phyloP scores from a whole-genome alignment of 23 tunicate genomes.

The Botrylloides violaceus region DNA sequence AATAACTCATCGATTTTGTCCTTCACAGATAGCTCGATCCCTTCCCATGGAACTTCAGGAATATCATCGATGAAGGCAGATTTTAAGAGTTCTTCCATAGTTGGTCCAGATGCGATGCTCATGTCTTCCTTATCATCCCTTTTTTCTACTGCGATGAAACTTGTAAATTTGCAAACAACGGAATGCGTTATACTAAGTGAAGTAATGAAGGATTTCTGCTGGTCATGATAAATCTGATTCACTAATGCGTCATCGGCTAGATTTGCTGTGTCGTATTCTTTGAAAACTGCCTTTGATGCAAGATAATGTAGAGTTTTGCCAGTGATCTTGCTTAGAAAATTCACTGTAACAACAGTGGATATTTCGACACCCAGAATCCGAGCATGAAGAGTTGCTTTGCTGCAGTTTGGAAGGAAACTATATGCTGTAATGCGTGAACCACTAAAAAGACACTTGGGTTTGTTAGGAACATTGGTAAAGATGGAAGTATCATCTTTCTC shows the following conservation, averaged over 20 bases:
- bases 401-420: constrained; percentile 56
- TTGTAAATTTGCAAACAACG: constrained; percentile 62
- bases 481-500: neutral
- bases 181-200: constrained; percentile 44
- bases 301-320: constrained; percentile 64
- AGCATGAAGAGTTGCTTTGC: constrained; percentile 39
- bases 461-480: constrained; percentile 47
- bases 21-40: neutral
- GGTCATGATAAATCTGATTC: constrained; percentile 28
- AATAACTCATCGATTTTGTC: constrained; percentile 7
- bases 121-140: constrained; percentile 35
- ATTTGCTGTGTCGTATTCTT: constrained; percentile 50
- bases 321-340: constrained; percentile 25
- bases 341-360: constrained; percentile 42
- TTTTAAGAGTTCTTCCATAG: constrained; percentile 19
- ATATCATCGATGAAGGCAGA: constrained; percentile 26
- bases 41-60: constrained; percentile 38
- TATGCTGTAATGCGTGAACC: constrained; percentile 54
- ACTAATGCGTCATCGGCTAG: constrained; percentile 28
- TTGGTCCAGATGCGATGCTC: constrained; percentile 17
- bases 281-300: constrained; percentile 51
- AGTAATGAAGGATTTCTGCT: constrained; percentile 32
- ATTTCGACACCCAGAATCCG: constrained; percentile 43
- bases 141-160: constrained; percentile 74
- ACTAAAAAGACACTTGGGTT: constrained; percentile 39